Percentiles rank a stretch among this genome's conserved stretches.
These are phyloP conservation scores for Meandrina meandrites DNA, from an alignment of 92 coral and sea anemone genomes.

Conservation along the genomic window DNA sequence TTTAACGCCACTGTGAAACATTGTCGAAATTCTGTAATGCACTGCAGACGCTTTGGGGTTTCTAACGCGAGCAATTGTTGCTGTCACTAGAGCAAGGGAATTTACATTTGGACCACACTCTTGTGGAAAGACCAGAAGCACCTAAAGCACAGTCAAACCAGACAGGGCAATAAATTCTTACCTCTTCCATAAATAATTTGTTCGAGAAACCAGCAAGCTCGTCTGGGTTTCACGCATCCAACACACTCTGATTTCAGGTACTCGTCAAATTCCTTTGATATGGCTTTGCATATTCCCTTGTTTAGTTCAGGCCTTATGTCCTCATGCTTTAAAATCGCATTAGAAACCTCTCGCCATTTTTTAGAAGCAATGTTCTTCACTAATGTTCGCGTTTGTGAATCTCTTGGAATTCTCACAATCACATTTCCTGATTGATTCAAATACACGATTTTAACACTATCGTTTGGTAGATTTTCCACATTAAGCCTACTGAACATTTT, in stretches of 20 bases:
- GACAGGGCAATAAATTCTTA: slow-evolving; percentile 56
- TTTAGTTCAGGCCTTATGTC: slow-evolving; percentile 39
- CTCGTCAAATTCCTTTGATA: neutral
- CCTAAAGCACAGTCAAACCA: slow-evolving; percentile 58
- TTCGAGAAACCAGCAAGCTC: slow-evolving; percentile 60
- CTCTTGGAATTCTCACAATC: slow-evolving; percentile 46
- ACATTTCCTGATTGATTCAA: slow-evolving; percentile 38
- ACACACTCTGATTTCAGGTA: slow-evolving; percentile 19
- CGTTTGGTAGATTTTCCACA: slow-evolving; percentile 13
- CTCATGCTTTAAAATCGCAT: slow-evolving; percentile 28
- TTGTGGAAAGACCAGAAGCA: slow-evolving; percentile 46
- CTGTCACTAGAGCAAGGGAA: slow-evolving; percentile 61
- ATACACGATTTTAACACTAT: slow-evolving; percentile 35
- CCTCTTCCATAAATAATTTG: slow-evolving; percentile 56
- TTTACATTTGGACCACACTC: slow-evolving; percentile 18
- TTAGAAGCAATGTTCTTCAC: slow-evolving; percentile 36
- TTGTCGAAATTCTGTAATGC: slow-evolving; percentile 53
- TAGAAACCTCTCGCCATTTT: slow-evolving; percentile 59
- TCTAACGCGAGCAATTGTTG: slow-evolving; percentile 56
- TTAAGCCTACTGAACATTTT: neutral
- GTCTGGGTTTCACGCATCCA: slow-evolving; percentile 55
- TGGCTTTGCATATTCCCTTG: slow-evolving; percentile 9
- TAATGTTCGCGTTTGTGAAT: slow-evolving; percentile 30
- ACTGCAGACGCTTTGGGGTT: slow-evolving; percentile 52
- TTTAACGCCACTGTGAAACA: slow-evolving; percentile 57